These are phyloP conservation scores for Cheilosia vernalis DNA, from an alignment of 2,888 invertebrate genomes.

Conservation along the genomic window DNA sequence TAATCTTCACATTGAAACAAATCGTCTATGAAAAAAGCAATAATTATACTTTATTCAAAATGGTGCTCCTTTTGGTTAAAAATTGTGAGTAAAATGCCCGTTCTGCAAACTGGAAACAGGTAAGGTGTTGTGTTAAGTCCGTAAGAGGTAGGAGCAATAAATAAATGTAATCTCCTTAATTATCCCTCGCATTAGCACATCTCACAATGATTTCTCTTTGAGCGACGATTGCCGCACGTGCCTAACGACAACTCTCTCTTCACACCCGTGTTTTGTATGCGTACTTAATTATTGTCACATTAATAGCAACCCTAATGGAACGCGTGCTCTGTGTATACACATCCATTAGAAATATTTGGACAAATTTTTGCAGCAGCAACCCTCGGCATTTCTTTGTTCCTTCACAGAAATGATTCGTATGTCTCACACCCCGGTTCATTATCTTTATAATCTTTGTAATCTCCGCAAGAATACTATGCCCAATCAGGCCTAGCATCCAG, in stretches of 20 bases:
- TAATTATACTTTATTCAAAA: too few species aligned
- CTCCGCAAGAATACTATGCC: slow-evolving; percentile 43
- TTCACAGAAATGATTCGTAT: slow-evolving; percentile 1
- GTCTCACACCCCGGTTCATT: slow-evolving; percentile 29
- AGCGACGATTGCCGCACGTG: slow-evolving; percentile 49
- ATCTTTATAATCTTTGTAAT: slow-evolving; percentile 44
- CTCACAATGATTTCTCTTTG: slow-evolving; percentile 31
- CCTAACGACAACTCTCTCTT: slow-evolving; percentile 5
- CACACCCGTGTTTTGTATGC: slow-evolving; percentile 28
- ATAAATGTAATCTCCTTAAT: slow-evolving; percentile 42
- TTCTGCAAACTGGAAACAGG: too few species aligned
- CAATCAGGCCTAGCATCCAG: slow-evolving; percentile 9
- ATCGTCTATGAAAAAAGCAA: too few species aligned
- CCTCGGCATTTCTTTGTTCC: slow-evolving; percentile 14
- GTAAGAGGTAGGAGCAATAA: not conserved
- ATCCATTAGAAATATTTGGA: slow-evolving; percentile 57
- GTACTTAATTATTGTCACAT: slow-evolving; percentile 63
- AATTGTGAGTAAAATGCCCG: too few species aligned
- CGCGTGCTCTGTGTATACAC: slow-evolving; percentile 24
- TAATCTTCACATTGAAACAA: too few species aligned
- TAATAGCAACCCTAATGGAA: slow-evolving; percentile 39
- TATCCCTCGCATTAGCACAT: slow-evolving; percentile 50
- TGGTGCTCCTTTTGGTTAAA: too few species aligned
- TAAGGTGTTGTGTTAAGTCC: too few species aligned
- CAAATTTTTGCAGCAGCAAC: slow-evolving; percentile 39